These are phyloP conservation scores for Recurvirostra avosetta DNA, from an alignment of 2,113 vertebrate genomes.

Conservation along the genomic window DNA sequence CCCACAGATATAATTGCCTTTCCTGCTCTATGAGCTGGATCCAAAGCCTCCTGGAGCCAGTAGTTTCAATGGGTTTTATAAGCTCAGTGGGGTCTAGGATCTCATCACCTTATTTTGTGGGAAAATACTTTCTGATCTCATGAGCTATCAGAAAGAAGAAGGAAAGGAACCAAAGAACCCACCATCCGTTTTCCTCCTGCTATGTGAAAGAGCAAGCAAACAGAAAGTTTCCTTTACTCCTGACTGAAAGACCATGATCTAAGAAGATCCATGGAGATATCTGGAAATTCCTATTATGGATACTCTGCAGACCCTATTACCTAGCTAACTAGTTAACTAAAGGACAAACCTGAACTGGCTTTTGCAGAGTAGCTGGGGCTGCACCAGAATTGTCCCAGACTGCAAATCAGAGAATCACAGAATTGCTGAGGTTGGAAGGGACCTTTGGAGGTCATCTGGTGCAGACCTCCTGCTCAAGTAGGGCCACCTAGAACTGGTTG, in stretches of 20 bases:
- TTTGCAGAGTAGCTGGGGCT: background rate
- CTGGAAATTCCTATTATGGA: background rate
- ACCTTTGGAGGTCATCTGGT: background rate
- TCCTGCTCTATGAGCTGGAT: background rate
- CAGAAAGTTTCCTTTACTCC: background rate
- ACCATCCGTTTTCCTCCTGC: background rate
- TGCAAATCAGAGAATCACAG: background rate
- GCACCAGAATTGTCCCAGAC: background rate
- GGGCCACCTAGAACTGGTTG: accelerated
- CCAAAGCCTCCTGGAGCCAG: background rate
- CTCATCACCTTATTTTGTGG: background rate
- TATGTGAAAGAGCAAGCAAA: background rate
- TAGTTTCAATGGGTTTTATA: background rate
- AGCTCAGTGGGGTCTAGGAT: background rate
- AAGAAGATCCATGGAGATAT: background rate
- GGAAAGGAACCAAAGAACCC: background rate
- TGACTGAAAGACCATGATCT: background rate
- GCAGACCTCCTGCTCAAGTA: background rate
- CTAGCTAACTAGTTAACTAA: no score
- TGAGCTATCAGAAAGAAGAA: background rate
- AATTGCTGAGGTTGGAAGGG: background rate
- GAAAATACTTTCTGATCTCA: background rate
- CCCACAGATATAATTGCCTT: background rate
- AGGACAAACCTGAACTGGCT: background rate
- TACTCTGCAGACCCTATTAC: background rate